Base-by-base conservation (phyloP, 1,140 invertebrate species). In the Anadara kagoshimensis region DNA sequence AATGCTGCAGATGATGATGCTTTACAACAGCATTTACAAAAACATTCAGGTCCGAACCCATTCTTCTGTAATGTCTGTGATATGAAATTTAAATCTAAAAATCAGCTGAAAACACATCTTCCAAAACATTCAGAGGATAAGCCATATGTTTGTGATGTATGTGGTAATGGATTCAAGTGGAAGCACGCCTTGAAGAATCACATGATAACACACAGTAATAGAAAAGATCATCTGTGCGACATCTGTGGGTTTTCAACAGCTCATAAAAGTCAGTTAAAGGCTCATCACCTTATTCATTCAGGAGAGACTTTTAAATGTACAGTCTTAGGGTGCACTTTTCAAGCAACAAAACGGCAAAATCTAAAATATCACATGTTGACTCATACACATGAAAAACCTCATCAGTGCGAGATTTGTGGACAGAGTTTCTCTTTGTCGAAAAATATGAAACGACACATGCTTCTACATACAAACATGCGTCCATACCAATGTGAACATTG, bases 331-430 rank as follows among this genome's bases (percentile, higher is more conserved):
- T 92, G 92, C 69, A 76, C 72, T 26, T 89, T 85, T 68, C 80
- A 87, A 65, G 81, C 87, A 24, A 86, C 82, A 20, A 90, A 91
- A 22, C 90, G 91, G 71, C 91, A 91, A 73, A 88, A 87, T 74
- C 77, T 88, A 45, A 87, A 88, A 61, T 83, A 86, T 67, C 87
- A 88, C 67, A 89, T 91, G 63, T 83, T 90, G 44, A 92, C 91
- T 0, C 92, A 93, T 68, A 91, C 90, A 4, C 90, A 91, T 71
- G 91, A 91, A 22, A 91, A 91, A 66, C 92, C 93, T 10, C 93
- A 93, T 85, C 89, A 91, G 58, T 94, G 93, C 84, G 88, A 90
- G 51, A 89, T 92, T 14, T 94, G 93, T 86, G 92, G 92, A 10
- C 83, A 89, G 58, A 77, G 80, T 44, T 90, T 89, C 66, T 86